A percentile compares a stretch with the other conserved stretches of the same genome.
Conservation (phyloP, 2,888 invertebrate species). For the Fragum fragum region DNA sequence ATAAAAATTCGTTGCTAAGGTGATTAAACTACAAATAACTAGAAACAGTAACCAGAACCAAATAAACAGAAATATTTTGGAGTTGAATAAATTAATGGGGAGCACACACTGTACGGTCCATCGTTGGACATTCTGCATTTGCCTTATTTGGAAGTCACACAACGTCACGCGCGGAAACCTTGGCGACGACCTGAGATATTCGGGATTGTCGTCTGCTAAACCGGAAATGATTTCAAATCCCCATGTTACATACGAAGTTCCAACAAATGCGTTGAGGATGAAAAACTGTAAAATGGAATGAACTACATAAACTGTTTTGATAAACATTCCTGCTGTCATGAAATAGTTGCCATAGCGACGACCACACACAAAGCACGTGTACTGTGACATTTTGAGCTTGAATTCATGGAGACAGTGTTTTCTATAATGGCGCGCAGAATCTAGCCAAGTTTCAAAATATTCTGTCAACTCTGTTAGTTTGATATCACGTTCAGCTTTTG, state of each 20-base stretch:
- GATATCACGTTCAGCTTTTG: slow-evolving; percentile 74
- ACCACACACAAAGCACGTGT: slow-evolving; percentile 79
- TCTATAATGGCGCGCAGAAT: slow-evolving; percentile 74
- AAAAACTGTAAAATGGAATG: slow-evolving; percentile 84
- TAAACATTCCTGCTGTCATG: slow-evolving; percentile 79
- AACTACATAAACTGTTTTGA: slow-evolving; percentile 79
- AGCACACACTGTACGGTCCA: slow-evolving; percentile 83
- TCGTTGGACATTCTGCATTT: slow-evolving; percentile 80
- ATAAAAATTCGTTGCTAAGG: slow-evolving; percentile 76
- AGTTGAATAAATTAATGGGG: slow-evolving; percentile 83
- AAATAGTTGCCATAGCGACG: slow-evolving; percentile 83
- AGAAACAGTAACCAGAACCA: slow-evolving; percentile 84
- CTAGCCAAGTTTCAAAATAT: slow-evolving; percentile 78
- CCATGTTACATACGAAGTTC: slow-evolving; percentile 78
- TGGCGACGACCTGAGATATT: slow-evolving; percentile 75
- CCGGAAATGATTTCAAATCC: slow-evolving; percentile 80
- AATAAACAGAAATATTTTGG: slow-evolving; percentile 83
- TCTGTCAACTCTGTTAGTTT: slow-evolving; percentile 74
- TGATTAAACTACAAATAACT: slow-evolving; percentile 70
- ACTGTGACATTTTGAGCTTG: slow-evolving; percentile 72
- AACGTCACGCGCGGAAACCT: slow-evolving; percentile 82
- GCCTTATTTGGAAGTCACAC: slow-evolving; percentile 82
- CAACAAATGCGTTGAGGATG: slow-evolving; percentile 81
- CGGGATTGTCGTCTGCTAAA: slow-evolving; percentile 66
- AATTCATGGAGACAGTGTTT: slow-evolving; percentile 72